These are phyloP conservation scores for Automeris io DNA, from an alignment of 2,888 invertebrate genomes.

Conservation along the genomic window DNA sequence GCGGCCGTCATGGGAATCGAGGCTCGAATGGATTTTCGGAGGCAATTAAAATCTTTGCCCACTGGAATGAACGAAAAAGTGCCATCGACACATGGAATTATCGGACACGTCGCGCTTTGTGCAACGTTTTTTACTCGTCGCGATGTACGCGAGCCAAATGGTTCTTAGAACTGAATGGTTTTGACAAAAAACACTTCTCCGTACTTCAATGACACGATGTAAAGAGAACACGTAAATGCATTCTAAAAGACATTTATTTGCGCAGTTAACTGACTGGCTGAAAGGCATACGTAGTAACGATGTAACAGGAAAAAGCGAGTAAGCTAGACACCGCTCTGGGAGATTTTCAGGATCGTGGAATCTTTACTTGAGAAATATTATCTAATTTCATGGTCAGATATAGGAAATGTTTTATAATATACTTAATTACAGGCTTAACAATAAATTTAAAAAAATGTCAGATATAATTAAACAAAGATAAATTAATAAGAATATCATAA, in stretches of 20 bases:
- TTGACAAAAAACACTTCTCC: slow-evolving; percentile 36
- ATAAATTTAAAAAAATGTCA: too few species aligned
- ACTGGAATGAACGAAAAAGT: slow-evolving; percentile 52
- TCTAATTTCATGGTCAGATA: too few species aligned
- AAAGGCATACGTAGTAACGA: not conserved
- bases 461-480: too few species aligned
- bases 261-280: not conserved
- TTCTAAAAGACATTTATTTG: slow-evolving; percentile 13
- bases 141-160: slow-evolving; percentile 25
- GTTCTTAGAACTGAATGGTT: slow-evolving; percentile 38
- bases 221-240: slow-evolving; percentile 23
- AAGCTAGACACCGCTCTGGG: too few species aligned
- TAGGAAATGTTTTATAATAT: too few species aligned
- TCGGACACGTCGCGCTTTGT: slow-evolving; percentile 39
- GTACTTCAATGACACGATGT: slow-evolving; percentile 23
- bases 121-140: slow-evolving; percentile 29
- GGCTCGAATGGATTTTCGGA: slow-evolving; percentile 69
- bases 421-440: too few species aligned
- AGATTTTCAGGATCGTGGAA: too few species aligned
- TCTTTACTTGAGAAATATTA: too few species aligned
- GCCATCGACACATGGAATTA: slow-evolving; percentile 57
- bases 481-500: too few species aligned
- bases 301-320: not conserved
- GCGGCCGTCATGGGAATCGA: slow-evolving; percentile 73
- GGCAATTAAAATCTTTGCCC: slow-evolving; percentile 71